Evolutionary conservation across 2,797 vertebrate species (phyloP).

Genomic region (Acanthiza pusilla): DNA sequence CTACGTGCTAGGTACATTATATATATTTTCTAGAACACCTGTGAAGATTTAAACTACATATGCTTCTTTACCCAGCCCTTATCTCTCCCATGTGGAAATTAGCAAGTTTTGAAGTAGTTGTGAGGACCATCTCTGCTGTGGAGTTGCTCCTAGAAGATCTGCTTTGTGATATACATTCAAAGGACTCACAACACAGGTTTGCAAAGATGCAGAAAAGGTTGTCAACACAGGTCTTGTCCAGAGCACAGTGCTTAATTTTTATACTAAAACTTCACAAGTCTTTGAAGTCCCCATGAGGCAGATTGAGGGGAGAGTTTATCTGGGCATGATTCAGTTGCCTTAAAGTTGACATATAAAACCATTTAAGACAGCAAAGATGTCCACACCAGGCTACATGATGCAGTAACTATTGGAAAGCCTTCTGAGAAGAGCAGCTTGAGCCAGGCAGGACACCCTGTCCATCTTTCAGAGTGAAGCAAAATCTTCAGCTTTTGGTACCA

Average conservation of each 20-base stretch:
- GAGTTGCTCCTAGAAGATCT: neutral
- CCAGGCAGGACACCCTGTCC: neutral
- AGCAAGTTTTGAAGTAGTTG: neutral
- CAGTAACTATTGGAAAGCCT: neutral
- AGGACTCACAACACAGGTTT: neutral
- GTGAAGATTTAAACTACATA: neutral
- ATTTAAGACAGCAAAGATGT: neutral
- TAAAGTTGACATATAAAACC: neutral
- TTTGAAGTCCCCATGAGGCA: neutral
- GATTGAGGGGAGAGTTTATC: neutral
- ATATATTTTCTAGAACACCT: neutral
- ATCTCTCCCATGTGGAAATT: neutral
- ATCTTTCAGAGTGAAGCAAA: neutral
- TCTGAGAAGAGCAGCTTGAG: neutral
- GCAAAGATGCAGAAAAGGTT: neutral
- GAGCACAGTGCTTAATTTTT: neutral
- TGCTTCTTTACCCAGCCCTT: neutral
- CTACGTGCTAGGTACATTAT: neutral
- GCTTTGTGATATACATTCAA: neutral
- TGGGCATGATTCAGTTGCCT: neutral
- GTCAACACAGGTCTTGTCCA: neutral
- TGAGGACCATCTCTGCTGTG: neutral
- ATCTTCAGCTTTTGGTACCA: neutral
- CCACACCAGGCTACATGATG: neutral
- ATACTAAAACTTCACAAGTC: neutral